Conservation (phyloP, 2,797 vertebrate species). For the Intellagama lesueurii region DNA sequence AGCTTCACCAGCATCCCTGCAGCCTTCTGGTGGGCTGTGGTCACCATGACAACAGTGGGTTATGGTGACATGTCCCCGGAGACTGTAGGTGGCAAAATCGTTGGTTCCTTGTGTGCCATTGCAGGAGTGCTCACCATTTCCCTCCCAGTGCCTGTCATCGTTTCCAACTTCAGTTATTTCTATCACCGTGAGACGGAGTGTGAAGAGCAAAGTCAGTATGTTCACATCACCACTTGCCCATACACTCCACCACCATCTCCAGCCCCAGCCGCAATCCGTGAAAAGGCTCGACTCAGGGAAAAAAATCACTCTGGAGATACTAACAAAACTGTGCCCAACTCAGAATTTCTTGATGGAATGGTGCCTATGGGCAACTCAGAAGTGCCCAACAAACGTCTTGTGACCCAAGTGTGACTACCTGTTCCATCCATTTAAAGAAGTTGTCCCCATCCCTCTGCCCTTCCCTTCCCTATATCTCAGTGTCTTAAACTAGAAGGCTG, state of each 20-base stretch:
- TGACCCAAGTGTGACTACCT: slow-evolving; percentile 85
- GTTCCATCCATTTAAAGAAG: background rate
- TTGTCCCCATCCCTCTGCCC: background rate
- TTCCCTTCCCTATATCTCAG: background rate
- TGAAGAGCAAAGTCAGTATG: slow-evolving; percentile 81
- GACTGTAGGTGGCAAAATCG: slow-evolving; percentile 91
- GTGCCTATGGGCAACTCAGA: slow-evolving; percentile 63
- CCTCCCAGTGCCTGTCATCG: slow-evolving; percentile 92
- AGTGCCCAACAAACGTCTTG: slow-evolving; percentile 69
- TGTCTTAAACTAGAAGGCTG: slow-evolving; percentile 7
- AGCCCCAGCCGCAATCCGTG: background rate
- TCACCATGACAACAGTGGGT: slow-evolving; percentile 95
- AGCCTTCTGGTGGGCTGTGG: slow-evolving; percentile 97
- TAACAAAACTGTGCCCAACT: slow-evolving; percentile 67
- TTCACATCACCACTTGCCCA: slow-evolving; percentile 82
- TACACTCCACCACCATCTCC: slow-evolving; percentile 71
- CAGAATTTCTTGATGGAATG: slow-evolving; percentile 77
- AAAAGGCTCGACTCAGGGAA: slow-evolving; percentile 39
- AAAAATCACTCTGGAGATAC: slow-evolving; percentile 45
- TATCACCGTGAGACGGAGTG: slow-evolving; percentile 90
- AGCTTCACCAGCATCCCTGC: slow-evolving; percentile 93
- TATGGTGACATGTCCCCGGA: slow-evolving; percentile 93
- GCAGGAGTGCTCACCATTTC: slow-evolving; percentile 94
- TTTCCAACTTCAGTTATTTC: slow-evolving; percentile 97
- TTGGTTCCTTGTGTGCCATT: slow-evolving; percentile 94